phyloP scores from a whole-genome alignment of 2,888 invertebrate species.

The Monochamus alternatus region DNA sequence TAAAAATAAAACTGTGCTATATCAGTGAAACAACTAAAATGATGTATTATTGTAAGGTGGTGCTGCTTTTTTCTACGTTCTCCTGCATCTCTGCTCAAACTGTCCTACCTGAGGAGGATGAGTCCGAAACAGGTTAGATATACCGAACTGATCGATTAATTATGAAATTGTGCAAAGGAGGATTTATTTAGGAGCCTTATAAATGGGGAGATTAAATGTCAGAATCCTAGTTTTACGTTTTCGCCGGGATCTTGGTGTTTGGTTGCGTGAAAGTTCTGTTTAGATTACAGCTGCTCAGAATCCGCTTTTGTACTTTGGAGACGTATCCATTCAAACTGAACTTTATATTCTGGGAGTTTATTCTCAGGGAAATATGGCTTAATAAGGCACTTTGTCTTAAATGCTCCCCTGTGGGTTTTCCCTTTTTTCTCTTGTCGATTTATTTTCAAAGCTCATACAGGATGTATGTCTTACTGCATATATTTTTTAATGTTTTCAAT shows the following conservation, averaged over 20 bases:
- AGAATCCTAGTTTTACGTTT: slow-evolving; percentile 46
- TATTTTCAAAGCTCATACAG: too few relatives aligned
- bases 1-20: slow-evolving; percentile 19
- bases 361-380: slow-evolving; percentile 18
- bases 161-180: slow-evolving; percentile 18
- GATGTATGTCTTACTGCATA: too few relatives aligned
- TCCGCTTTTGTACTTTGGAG: slow-evolving; percentile 39
- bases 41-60: slow-evolving; percentile 40
- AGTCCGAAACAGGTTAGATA: slow-evolving; percentile 57
- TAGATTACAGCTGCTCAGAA: slow-evolving; percentile 41
- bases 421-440: too few relatives aligned
- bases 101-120: slow-evolving; percentile 60
- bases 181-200: slow-evolving; percentile 11
- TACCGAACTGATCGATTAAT: slow-evolving; percentile 22
- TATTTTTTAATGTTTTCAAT: too few relatives aligned
- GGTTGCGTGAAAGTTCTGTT: slow-evolving; percentile 43
- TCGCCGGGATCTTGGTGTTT: slow-evolving; percentile 47
- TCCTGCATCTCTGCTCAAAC: slow-evolving; percentile 58
- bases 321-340: slow-evolving; percentile 24
- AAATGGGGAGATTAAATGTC: slow-evolving; percentile 31
- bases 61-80: slow-evolving; percentile 49
- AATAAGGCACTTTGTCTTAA: slow-evolving; percentile 25
- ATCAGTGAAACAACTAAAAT: slow-evolving; percentile 28
- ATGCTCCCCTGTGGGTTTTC: slow-evolving; percentile 6
- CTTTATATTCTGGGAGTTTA: slow-evolving; percentile 27